phyloP scores from a whole-genome alignment of 2,888 invertebrate genomes.

The Nemurella pictetii region DNA sequence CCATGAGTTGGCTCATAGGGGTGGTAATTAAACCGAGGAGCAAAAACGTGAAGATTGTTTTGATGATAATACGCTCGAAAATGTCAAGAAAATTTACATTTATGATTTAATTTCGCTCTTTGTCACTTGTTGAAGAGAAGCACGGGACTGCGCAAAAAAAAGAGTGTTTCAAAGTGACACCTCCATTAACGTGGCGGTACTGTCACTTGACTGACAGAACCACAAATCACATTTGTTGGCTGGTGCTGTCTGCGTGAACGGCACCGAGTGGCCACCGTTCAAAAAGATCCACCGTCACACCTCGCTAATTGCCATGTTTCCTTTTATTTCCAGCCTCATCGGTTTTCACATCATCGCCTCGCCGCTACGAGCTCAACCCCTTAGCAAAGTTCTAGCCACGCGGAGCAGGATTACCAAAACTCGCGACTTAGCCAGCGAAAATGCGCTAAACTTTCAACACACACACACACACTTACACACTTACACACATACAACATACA shows the following conservation, averaged over 20 bases:
- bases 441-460: background rate
- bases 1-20: background rate
- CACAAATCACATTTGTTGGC: background rate
- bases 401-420: background rate
- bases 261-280: background rate
- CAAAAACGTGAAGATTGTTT: slow-evolving; percentile 3
- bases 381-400: background rate
- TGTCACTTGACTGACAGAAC: background rate
- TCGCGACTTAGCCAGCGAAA: background rate
- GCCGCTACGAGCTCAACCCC: background rate
- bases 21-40: slow-evolving; percentile 2
- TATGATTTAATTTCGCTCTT: background rate
- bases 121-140: background rate
- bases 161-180: background rate
- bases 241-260: background rate
- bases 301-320: background rate
- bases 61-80: background rate
- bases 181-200: background rate
- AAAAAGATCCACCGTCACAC: background rate
- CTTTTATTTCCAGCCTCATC: background rate
- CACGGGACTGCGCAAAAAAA: background rate
- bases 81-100: background rate
- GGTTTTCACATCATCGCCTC: background rate
- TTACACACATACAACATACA: too few species aligned
- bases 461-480: too few species aligned